Percentiles rank a stretch among this genome's conserved stretches.
These are phyloP conservation scores for Dicentrarchus labrax DNA, from an alignment of 2,113 vertebrate species.

Conservation along the genomic window DNA sequence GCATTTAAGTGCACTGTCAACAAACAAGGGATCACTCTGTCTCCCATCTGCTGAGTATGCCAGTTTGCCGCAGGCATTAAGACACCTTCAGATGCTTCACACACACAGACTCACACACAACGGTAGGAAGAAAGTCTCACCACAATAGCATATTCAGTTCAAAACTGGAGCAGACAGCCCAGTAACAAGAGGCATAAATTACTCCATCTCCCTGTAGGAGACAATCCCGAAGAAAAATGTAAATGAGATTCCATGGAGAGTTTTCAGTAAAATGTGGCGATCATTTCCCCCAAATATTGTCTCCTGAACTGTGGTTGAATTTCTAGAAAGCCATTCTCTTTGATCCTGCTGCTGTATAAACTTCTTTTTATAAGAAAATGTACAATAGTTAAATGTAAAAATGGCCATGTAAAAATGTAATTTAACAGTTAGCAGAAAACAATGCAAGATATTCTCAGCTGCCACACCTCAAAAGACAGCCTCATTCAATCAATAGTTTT, in stretches of 20 bases:
- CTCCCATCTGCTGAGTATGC: constrained; percentile 83
- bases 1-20: constrained; percentile 89
- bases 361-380: constrained; percentile 3
- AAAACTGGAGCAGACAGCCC: constrained; percentile 72
- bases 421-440: constrained; percentile 27
- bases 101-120: neutral
- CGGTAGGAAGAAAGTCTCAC: constrained; percentile 48
- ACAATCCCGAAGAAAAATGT: constrained; percentile 56
- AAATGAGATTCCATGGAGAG: constrained; percentile 62
- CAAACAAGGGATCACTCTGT: constrained; percentile 86
- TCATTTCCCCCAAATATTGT: constrained; percentile 41
- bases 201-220: constrained; percentile 61
- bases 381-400: neutral
- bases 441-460: constrained; percentile 19
- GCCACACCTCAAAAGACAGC: constrained; percentile 38
- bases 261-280: constrained; percentile 44
- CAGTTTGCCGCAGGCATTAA: constrained; percentile 83
- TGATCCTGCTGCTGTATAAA: constrained; percentile 15
- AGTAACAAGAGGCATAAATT: constrained; percentile 75
- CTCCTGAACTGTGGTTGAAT: constrained; percentile 8
- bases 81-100: constrained; percentile 72
- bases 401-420: constrained; percentile 2
- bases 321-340: constrained; percentile 24
- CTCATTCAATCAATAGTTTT: constrained; percentile 46
- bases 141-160: constrained; percentile 60